Evolutionary conservation across 2,113 vertebrate species (phyloP), one percentile per base, ranked within the genome.

Genomic region (Notarius lentiginosus): DNA sequence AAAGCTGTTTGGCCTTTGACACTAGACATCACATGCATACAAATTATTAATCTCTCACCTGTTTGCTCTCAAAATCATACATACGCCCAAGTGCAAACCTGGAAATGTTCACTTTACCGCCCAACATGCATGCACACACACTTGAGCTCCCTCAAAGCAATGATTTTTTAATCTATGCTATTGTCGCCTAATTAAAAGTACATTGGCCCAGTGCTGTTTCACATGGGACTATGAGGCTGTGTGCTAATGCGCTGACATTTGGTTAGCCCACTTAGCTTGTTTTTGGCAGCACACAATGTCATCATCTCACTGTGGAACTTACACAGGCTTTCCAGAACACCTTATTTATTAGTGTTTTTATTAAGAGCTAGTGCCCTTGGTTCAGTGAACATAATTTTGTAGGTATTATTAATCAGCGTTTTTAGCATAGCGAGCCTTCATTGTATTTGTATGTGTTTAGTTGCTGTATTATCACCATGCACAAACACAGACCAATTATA

Each of bases 391-490:
- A 60, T 51, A 79, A 24, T 27, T 3, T 24, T 49, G 5, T 47
- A 41, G 55, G 53, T 56, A 84, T 18, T 73, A 82, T 85, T 55
- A 70, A 86, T 86, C 51, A 81, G 20, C 12, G 1, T 88, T 60
- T 89, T 27, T 27, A 55, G 73, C 61, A 55, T 3, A 47, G 14
- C 24, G 7, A 30, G n/a, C 9, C 61, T 51, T 55, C 5, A 47
- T 30, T 70, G 79, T 87, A 51, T 80, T 34, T 55, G 56, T 58
- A 75, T 86, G 7, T 58, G 63, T 84, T 73, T n/a, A 73, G 27
- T 65, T 72, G 65, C n/a, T 24, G 65, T 63, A n/a, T 87, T 84
- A 85, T 89, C 82, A 89, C 77, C 53, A 81, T 41, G 83, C 82
- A 77, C 83, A 58, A 85, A 82, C 77, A 73, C 76, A 82, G 77